phyloP scores from a whole-genome alignment of 2,888 invertebrate species.

The Ypsolopha scabrella region DNA sequence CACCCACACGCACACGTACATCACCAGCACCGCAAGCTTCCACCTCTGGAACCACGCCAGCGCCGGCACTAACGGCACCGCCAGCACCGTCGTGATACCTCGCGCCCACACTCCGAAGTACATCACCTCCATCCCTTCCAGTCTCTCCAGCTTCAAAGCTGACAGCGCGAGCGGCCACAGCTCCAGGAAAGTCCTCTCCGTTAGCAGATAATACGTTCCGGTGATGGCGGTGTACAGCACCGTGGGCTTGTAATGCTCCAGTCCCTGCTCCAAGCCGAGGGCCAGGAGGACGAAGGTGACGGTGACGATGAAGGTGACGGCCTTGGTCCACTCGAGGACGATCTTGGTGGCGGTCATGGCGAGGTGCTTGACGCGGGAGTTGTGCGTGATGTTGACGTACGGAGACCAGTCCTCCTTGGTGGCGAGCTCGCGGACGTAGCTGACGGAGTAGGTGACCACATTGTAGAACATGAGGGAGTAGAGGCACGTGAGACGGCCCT shows the following conservation, averaged over 20 bases:
- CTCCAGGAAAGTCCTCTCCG: constrained; percentile 79
- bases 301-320: constrained; percentile 82
- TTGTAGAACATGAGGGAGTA: constrained; percentile 88
- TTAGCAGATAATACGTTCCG: constrained; percentile 77
- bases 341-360: constrained; percentile 87
- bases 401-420: constrained; percentile 84
- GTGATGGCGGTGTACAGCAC: constrained; percentile 74
- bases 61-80: constrained; percentile 68
- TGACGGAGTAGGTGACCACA: constrained; percentile 81
- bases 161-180: constrained; percentile 71
- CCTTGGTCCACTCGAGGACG: constrained; percentile 85
- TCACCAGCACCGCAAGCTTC: constrained; percentile 67
- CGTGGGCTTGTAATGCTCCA: constrained; percentile 80
- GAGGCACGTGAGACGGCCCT: constrained; percentile 74
- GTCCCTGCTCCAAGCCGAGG: constrained; percentile 79
- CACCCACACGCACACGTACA: constrained; percentile 76
- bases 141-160: constrained; percentile 69
- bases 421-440: constrained; percentile 79
- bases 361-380: constrained; percentile 80
- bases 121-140: constrained; percentile 79
- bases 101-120: constrained; percentile 77
- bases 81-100: constrained; percentile 68
- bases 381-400: constrained; percentile 79
- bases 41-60: constrained; percentile 68
- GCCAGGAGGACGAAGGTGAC: constrained; percentile 81